These are phyloP conservation scores for Minunthozetes semirufus DNA, from an alignment of 2,888 invertebrate genomes.

Conservation along the genomic window DNA sequence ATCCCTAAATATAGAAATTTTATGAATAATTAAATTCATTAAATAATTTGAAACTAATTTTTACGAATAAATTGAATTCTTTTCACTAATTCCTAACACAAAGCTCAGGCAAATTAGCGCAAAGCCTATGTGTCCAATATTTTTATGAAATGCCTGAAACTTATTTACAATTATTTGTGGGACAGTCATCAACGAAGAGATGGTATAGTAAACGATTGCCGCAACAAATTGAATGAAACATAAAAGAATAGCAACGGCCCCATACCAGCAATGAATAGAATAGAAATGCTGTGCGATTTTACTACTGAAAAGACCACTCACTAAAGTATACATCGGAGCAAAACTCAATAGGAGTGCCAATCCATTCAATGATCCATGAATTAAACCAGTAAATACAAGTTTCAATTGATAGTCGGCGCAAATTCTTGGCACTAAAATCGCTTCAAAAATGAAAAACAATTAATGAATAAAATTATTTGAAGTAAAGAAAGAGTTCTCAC, in stretches of 20 bases:
- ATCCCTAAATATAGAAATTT: not conserved
- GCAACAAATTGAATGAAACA: not conserved
- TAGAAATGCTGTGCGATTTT: not conserved
- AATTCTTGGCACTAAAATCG: constrained; percentile 7
- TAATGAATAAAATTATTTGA: not conserved
- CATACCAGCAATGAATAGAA: constrained; percentile 15
- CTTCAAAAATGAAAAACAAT: not conserved
- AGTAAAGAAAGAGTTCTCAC: not conserved
- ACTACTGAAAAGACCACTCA: not conserved
- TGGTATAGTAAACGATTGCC: not conserved
- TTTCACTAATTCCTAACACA: not conserved
- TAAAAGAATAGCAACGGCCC: not conserved
- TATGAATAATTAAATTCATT: not conserved
- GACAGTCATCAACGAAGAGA: not conserved
- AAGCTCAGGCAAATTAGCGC: no score
- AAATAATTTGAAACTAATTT: not conserved
- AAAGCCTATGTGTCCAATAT: no score
- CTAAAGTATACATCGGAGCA: not conserved
- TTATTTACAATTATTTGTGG: no score
- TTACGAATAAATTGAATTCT: not conserved
- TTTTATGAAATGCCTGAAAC: no score
- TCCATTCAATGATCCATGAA: not conserved
- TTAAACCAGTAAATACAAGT: not conserved
- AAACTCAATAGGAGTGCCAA: not conserved
- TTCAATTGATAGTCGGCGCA: not conserved